phyloP scores from a whole-genome alignment of 2,113 vertebrate genomes.

The Periophthalmodon schlosseri region DNA sequence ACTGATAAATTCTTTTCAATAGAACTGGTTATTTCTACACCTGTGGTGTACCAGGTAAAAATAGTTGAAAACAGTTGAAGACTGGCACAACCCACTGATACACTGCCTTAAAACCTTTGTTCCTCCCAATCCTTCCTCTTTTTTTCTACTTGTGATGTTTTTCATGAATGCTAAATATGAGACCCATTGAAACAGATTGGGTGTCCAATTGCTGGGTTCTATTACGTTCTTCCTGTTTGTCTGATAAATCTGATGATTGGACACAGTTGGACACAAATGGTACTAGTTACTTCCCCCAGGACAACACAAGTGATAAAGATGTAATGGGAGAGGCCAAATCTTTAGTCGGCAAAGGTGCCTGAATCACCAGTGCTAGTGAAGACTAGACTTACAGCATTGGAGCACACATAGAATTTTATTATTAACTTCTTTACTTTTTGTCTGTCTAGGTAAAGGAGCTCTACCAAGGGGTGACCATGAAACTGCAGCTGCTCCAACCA shows the following conservation, averaged over 20 bases:
- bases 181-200: conserved; percentile 31
- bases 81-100: too few relatives aligned
- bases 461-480: conserved; percentile 74
- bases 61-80: too few relatives aligned
- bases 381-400: background rate
- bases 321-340: conserved; percentile 45
- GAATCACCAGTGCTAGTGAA: background rate
- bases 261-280: conserved; percentile 10
- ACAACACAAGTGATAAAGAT: conserved; percentile 30
- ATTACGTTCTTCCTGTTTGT: conserved; percentile 36
- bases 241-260: conserved; percentile 8
- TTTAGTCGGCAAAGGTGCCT: conserved; percentile 5
- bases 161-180: conserved; percentile 14
- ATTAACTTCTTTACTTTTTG: conserved; percentile 1
- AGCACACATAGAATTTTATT: conserved; percentile 21
- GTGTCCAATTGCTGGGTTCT: conserved; percentile 22
- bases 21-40: too few relatives aligned
- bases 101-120: too few relatives aligned
- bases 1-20: too few relatives aligned
- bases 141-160: background rate
- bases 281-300: conserved; percentile 52
- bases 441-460: conserved; percentile 81
- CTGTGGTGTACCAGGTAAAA: too few relatives aligned
- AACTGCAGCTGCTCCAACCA: conserved; percentile 71
- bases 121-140: background rate